A percentile compares a stretch with the other conserved stretches of the same genome.
phyloP scores from a whole-genome alignment of 2,113 vertebrate genomes.

The Neodon shergylaensis region DNA sequence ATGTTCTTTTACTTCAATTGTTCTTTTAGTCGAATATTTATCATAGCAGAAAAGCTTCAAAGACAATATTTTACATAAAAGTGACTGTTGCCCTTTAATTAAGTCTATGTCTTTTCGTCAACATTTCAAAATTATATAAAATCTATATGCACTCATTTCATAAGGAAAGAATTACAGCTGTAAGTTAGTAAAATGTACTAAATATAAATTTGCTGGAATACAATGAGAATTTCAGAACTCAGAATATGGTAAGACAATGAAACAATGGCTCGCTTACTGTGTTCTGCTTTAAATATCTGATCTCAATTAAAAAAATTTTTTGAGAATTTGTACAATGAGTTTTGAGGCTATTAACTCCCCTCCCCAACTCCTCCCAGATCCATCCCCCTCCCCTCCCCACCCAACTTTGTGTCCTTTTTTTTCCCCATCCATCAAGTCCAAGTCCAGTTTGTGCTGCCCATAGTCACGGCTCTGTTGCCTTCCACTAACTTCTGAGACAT shows the following conservation, averaged over 20 bases:
- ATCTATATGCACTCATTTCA: constrained; percentile 28
- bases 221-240: constrained; percentile 11
- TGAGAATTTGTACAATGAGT: not conserved
- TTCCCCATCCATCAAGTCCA: not conserved
- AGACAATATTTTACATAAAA: constrained; percentile 37
- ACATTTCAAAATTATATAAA: constrained; percentile 39
- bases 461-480: not conserved
- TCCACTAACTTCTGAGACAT: not conserved
- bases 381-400: no score
- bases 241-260: constrained; percentile 49
- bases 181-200: constrained; percentile 39
- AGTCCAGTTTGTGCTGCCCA: not conserved
- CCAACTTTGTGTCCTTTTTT: not conserved
- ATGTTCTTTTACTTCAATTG: constrained; percentile 30
- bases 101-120: constrained; percentile 48
- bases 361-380: not conserved
- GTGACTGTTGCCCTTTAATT: not conserved
- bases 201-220: constrained; percentile 45
- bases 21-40: constrained; percentile 47
- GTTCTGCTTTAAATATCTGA: not conserved
- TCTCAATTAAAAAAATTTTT: not conserved
- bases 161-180: constrained; percentile 49
- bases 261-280: not conserved
- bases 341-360: not conserved
- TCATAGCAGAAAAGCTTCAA: constrained; percentile 45